Percentiles rank a stretch among this genome's conserved stretches.
These are phyloP conservation scores for Pygmarrhopalites habei DNA, from an alignment of 1,140 invertebrate genomes.

Conservation along the genomic window DNA sequence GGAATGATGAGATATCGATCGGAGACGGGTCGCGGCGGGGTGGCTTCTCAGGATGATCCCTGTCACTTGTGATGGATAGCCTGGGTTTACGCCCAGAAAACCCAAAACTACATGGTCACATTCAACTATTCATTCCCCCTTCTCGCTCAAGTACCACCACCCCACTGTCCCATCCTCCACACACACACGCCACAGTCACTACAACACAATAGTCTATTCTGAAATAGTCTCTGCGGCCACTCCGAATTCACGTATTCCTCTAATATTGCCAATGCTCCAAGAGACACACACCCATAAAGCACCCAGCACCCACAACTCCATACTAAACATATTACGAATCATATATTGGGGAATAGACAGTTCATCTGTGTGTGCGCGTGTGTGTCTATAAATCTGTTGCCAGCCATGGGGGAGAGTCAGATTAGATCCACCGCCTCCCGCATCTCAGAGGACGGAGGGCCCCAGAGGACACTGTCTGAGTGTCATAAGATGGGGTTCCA, in stretches of 20 bases:
- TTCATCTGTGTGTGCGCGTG: neutral
- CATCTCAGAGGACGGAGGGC: too few species aligned
- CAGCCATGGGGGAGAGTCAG: too few species aligned
- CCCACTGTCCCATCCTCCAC: neutral
- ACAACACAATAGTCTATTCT: neutral
- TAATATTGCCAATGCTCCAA: too few species aligned
- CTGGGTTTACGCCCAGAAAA: constrained; percentile 37
- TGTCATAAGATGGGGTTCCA: neutral
- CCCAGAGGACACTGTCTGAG: too few species aligned
- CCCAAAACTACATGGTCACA: constrained; percentile 9
- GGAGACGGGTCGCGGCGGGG: constrained; percentile 36
- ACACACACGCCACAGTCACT: neutral
- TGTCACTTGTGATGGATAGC: constrained; percentile 39
- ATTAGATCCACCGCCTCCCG: too few species aligned
- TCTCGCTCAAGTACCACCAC: neutral
- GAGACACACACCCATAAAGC: too few species aligned
- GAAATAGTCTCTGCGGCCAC: too few species aligned
- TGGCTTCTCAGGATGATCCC: constrained; percentile 38
- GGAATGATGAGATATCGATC: constrained; percentile 39
- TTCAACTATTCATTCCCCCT: neutral
- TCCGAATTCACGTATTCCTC: too few species aligned
- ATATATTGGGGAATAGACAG: neutral
- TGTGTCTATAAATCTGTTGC: too few species aligned
- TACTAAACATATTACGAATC: too few species aligned
- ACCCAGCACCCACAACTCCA: too few species aligned